Percentiles rank a stretch among this genome's conserved stretches.
Evolutionary conservation across 2,797 vertebrate genomes (phyloP).

Genomic region (Pygocentrus nattereri): DNA sequence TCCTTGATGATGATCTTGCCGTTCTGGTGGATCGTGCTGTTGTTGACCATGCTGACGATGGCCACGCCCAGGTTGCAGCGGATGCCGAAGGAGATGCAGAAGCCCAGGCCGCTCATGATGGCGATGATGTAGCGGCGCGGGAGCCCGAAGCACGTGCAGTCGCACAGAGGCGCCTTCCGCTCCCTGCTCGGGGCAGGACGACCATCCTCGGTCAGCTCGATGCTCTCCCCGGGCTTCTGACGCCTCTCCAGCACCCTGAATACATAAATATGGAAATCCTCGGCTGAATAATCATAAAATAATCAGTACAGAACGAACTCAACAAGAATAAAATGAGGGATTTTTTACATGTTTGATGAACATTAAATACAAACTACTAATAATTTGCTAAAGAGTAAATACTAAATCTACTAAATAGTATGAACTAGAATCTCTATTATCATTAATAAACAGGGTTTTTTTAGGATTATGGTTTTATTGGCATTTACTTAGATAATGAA

Average conservation of each 20-base stretch:
- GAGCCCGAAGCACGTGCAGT: slow-evolving; percentile 94
- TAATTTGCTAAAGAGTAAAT: too few relatives aligned
- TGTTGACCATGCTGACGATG: slow-evolving; percentile 99
- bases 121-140: slow-evolving; percentile 98
- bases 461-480: not conserved
- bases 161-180: slow-evolving; percentile 90
- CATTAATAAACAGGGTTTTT: not conserved
- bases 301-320: not conserved
- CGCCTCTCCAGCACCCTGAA: slow-evolving; percentile 90
- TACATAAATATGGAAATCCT: not conserved
- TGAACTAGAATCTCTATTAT: too few relatives aligned
- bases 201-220: slow-evolving; percentile 96
- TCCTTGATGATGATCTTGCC: slow-evolving; percentile 96
- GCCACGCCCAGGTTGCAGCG: slow-evolving; percentile 98
- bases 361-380: too few relatives aligned
- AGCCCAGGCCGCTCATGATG: slow-evolving; percentile 98
- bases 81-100: slow-evolving; percentile 99
- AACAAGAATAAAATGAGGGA: too few relatives aligned
- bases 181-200: slow-evolving; percentile 85
- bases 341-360: too few relatives aligned
- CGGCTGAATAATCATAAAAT: not conserved
- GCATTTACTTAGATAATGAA: not conserved
- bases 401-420: too few relatives aligned
- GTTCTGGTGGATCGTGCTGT: slow-evolving; percentile 93
- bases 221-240: slow-evolving; percentile 89